These are phyloP conservation scores for Biston stratarius DNA, from an alignment of 2,888 invertebrate genomes.

Conservation along the genomic window DNA sequence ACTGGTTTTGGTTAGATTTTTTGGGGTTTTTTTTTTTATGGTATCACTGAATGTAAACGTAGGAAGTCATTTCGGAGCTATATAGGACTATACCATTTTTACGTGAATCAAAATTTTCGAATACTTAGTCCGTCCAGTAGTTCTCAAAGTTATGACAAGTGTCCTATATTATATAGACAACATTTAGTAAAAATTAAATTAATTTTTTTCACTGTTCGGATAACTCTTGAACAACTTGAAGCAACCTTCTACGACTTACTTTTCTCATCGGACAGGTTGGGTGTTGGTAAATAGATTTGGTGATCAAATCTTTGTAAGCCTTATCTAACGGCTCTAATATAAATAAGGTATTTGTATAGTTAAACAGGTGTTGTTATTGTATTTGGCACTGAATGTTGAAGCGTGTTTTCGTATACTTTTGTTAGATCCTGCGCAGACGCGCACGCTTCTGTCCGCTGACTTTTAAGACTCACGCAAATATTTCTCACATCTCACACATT, in stretches of 20 bases:
- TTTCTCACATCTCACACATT: background rate
- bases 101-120: background rate
- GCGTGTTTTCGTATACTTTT: constrained; percentile 17
- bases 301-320: constrained; percentile 43
- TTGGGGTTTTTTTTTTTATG: background rate
- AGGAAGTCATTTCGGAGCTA: background rate
- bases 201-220: too few relatives aligned
- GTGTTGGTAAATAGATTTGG: constrained; percentile 29
- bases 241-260: too few relatives aligned
- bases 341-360: constrained; percentile 37
- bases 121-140: constrained; percentile 19
- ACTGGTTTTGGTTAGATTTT: background rate
- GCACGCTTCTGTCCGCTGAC: background rate
- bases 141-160: background rate
- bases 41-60: background rate
- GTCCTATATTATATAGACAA: background rate
- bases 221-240: too few relatives aligned
- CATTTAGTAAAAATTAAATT: background rate
- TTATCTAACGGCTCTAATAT: constrained; percentile 42
- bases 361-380: constrained; percentile 32
- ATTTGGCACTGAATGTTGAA: constrained; percentile 34
- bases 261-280: background rate
- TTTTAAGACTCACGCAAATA: background rate
- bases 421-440: constrained; percentile 1
- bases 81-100: background rate